Percentiles rank a stretch among this genome's conserved stretches.
Conservation (phyloP, 2,113 vertebrate genomes). For the Anser brachyrhynchus region DNA sequence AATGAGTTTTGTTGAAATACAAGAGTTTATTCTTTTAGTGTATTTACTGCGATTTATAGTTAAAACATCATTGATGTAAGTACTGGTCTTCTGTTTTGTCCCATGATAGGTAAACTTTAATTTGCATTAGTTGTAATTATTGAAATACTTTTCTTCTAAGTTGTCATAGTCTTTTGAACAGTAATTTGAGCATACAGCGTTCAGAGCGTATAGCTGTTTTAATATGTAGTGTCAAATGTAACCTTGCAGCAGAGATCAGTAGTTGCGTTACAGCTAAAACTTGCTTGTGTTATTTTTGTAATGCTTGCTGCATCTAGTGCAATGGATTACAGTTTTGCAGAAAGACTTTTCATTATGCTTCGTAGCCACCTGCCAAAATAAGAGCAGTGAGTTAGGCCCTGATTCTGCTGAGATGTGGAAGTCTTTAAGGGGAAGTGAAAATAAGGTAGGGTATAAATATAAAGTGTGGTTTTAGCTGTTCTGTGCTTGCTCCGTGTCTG, state of each 20-base stretch:
- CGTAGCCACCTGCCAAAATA: not conserved
- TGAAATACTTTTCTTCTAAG: not conserved
- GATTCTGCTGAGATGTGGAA: slow-evolving; percentile 11
- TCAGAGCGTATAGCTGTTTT: not conserved
- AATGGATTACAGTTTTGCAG: not conserved
- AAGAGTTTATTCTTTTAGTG: not conserved
- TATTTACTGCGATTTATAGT: not conserved
- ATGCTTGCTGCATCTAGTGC: not conserved
- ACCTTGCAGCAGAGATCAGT: not conserved
- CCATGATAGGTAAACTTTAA: not conserved
- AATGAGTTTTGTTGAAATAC: not conserved
- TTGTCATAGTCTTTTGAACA: not conserved
- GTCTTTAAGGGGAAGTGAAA: not conserved
- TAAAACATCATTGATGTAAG: not conserved
- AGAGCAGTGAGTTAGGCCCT: slow-evolving; percentile 2
- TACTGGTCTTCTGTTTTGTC: not conserved
- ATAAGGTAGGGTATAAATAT: not conserved
- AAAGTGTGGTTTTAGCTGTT: slow-evolving; percentile 2
- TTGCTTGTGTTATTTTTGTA: not conserved
- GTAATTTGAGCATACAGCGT: not conserved
- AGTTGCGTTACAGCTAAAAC: not conserved
- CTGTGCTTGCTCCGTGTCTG: not conserved
- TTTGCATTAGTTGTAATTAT: not conserved
- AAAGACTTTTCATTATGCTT: not conserved
- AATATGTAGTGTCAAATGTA: not conserved